phyloP scores from a whole-genome alignment of 2,888 invertebrate genomes.

The Apotomis capreana region DNA sequence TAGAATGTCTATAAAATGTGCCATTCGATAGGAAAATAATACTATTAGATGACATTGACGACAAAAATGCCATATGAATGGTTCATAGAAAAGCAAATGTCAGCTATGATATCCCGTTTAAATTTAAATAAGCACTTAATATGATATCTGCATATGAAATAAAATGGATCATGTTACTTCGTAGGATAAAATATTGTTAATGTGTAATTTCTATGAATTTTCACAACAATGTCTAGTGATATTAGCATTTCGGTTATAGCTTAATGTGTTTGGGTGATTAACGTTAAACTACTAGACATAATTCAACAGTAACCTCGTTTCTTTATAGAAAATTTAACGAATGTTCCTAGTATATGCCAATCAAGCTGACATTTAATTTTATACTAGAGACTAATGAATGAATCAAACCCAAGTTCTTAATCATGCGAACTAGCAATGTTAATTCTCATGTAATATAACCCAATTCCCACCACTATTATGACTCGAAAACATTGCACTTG shows the following conservation, averaged over 20 bases:
- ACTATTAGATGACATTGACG: constrained; percentile 16
- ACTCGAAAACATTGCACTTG: constrained; percentile 63
- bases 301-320: too few species aligned
- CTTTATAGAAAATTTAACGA: too few species aligned
- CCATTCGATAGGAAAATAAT: constrained; percentile 8
- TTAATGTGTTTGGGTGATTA: not conserved
- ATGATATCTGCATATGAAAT: constrained; percentile 17
- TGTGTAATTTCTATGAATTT: not conserved
- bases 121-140: constrained; percentile 28
- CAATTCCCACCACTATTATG: constrained; percentile 26
- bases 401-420: too few species aligned
- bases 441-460: constrained; percentile 21
- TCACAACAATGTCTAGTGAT: not conserved
- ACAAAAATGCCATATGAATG: constrained; percentile 13
- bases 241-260: not conserved
- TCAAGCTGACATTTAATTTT: too few species aligned
- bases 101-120: constrained; percentile 16
- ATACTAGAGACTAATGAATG: too few species aligned
- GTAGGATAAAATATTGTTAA: not conserved
- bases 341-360: too few species aligned
- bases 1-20: constrained; percentile 2
- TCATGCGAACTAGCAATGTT: not conserved
- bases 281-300: too few species aligned
- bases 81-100: constrained; percentile 4
- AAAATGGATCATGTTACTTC: constrained; percentile 24